Conservation (phyloP, 1,140 invertebrate species). For the Philaenus spumarius region DNA sequence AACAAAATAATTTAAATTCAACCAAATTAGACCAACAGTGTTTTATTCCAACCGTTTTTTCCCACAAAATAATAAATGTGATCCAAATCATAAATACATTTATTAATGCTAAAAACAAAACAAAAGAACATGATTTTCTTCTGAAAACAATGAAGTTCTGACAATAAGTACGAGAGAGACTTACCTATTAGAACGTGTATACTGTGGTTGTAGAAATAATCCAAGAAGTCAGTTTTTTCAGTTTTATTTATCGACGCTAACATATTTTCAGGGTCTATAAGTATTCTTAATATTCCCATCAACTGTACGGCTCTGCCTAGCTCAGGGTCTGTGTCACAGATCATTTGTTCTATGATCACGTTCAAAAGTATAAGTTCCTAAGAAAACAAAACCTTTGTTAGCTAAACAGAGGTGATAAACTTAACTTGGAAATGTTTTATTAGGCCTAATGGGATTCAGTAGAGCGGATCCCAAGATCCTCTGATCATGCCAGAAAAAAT, state of each 20-base stretch:
- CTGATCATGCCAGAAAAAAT: too few relatives aligned
- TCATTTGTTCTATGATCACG: conserved; percentile 96
- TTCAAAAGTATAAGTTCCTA: conserved; percentile 93
- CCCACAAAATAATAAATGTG: too few relatives aligned
- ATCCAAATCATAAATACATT: conserved; percentile 8
- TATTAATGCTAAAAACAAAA: not conserved
- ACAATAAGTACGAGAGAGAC: too few relatives aligned
- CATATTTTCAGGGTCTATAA: conserved; percentile 99
- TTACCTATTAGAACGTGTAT: conserved; percentile 89
- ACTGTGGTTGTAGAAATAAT: conserved; percentile 98
- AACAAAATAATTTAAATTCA: too few relatives aligned
- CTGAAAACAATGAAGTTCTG: not conserved
- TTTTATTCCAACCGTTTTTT: too few relatives aligned
- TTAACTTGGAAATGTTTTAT: not conserved
- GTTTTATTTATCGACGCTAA: conserved; percentile 87
- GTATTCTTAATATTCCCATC: conserved; percentile 84
- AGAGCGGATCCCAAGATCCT: too few relatives aligned
- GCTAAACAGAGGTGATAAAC: too few relatives aligned
- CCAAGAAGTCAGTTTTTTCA: conserved; percentile 96
- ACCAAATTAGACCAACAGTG: too few relatives aligned
- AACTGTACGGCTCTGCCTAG: conserved; percentile 93
- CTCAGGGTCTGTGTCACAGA: conserved; percentile 79
- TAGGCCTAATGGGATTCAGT: too few relatives aligned
- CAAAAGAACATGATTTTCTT: not conserved
- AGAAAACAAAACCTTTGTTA: conserved; percentile 34